Base-by-base conservation (phyloP, 2,888 invertebrate genomes). In the Cancer borealis region DNA sequence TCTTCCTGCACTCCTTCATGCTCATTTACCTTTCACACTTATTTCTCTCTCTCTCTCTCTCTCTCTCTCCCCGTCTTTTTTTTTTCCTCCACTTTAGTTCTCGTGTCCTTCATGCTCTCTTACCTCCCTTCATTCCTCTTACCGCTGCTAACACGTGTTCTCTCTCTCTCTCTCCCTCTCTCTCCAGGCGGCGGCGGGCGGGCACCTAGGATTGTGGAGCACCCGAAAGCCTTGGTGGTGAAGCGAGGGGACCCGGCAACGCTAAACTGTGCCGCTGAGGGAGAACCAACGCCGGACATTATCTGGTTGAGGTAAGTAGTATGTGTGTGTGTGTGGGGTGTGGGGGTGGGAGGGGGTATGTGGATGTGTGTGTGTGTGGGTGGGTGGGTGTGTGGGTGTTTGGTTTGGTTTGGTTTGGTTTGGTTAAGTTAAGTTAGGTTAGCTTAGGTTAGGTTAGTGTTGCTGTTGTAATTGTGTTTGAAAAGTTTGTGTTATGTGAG, bases 201-300 rank as follows among this genome's bases (percentile, higher is more conserved):
- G 10, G 26, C 90, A 17, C 90, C 90, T 12, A 21, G 45, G 6
- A n/a, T 88, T 14, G 88, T 88, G 46, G 87, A 87, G 17, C 87
- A 45, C 88, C 88, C 88, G n/a, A 46, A 88, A 46, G 45, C 88
- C 21, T 30, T 95, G 54, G 93, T 94, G 8, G 95, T 95, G 54
- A 49, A 93, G 10, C 79, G 94, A 54, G 94, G 95, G 1, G 93
- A 93, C 54, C 95, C 95, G 17, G 94, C 95, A 26, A 95, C 95
- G 49, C 94, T 95, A 10, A 94, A 94, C 89, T 95, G 95, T 54
- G 95, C 95, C 26, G 95, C 95, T 5, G 93, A 95, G 54, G 95
- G 95, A 6, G 89, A 26, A 66, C 95, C 95, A 0, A 39, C 66
- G 46, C 93, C 94, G 4, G 93, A 45, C 30, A 95, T 94, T 14